Conservation (phyloP, 2,888 invertebrate genomes). For the Rhimphoctona megacephalus region DNA sequence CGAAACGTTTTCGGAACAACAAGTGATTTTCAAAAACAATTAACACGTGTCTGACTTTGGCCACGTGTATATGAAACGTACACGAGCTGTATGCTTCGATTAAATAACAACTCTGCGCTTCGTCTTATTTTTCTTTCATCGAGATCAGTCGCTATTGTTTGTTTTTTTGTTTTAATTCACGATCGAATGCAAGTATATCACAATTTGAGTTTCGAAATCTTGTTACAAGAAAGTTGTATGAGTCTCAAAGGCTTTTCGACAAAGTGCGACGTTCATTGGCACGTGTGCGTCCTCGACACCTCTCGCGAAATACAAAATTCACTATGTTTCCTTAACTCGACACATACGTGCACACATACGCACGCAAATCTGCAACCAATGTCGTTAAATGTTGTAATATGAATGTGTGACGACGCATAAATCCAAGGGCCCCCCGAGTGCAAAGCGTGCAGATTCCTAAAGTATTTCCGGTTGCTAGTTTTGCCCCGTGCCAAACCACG, state of each 20-base stretch:
- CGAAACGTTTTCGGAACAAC: too few relatives aligned
- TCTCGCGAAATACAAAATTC: conserved; percentile 47
- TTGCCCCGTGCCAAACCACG: conserved; percentile 57
- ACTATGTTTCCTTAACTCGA: neutral
- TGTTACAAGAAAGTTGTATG: neutral
- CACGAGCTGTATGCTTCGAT: neutral
- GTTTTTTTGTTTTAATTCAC: neutral
- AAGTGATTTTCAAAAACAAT: neutral
- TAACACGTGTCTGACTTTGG: neutral
- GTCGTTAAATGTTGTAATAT: conserved; percentile 32
- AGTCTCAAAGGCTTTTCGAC: conserved; percentile 9
- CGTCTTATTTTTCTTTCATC: neutral
- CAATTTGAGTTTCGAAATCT: conserved; percentile 25
- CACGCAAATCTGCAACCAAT: neutral
- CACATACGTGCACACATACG: neutral
- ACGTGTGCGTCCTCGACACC: conserved; percentile 64
- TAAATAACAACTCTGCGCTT: neutral
- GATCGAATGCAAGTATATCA: neutral
- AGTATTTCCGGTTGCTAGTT: conserved; percentile 65
- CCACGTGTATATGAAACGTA: neutral
- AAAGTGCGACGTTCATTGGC: conserved; percentile 66
- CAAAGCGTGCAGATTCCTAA: conserved; percentile 41
- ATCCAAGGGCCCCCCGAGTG: conserved; percentile 60
- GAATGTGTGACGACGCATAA: conserved; percentile 44
- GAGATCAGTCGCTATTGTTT: neutral